Percentiles rank a stretch among this genome's conserved stretches.
Evolutionary conservation across 1,140 invertebrate genomes (phyloP).

Genomic region (Trichogramma pretiosum): DNA sequence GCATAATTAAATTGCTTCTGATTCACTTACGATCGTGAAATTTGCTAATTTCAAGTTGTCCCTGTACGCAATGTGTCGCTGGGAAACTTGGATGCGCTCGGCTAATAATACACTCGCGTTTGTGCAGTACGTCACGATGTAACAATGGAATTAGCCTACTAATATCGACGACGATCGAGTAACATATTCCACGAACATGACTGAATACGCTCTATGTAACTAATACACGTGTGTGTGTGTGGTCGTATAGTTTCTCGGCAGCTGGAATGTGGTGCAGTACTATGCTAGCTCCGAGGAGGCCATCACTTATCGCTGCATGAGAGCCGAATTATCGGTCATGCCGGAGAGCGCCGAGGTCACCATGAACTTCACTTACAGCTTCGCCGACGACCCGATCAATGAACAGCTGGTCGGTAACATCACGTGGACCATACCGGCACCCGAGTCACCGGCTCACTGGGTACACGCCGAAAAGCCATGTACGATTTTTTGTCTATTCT

Average conservation of each 20-base stretch:
- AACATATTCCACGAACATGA: too few relatives aligned
- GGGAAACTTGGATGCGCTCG: too few relatives aligned
- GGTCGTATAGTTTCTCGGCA: constrained; percentile 72
- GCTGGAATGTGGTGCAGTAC: constrained; percentile 77
- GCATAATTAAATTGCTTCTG: too few relatives aligned
- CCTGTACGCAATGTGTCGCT: too few relatives aligned
- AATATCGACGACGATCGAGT: too few relatives aligned
- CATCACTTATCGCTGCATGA: constrained; percentile 73
- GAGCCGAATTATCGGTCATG: constrained; percentile 60
- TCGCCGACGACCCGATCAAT: constrained; percentile 69
- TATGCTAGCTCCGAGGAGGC: constrained; percentile 79
- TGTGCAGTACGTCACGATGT: too few relatives aligned
- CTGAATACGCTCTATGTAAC: constrained; percentile 4
- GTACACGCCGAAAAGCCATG: constrained; percentile 73
- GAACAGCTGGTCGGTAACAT: constrained; percentile 74
- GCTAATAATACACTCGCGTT: too few relatives aligned
- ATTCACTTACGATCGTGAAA: too few relatives aligned
- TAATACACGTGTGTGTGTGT: too few relatives aligned
- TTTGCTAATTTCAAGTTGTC: too few relatives aligned
- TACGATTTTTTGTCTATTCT: constrained; percentile 43
- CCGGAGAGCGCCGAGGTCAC: constrained; percentile 50
- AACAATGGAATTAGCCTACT: too few relatives aligned
- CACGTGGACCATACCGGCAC: constrained; percentile 70
- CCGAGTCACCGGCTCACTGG: constrained; percentile 68
- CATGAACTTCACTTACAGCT: constrained; percentile 81